Percentiles rank a stretch among this genome's conserved stretches.
Evolutionary conservation across 2,797 vertebrate species (phyloP).

Genomic region (Alfaro cultratus): DNA sequence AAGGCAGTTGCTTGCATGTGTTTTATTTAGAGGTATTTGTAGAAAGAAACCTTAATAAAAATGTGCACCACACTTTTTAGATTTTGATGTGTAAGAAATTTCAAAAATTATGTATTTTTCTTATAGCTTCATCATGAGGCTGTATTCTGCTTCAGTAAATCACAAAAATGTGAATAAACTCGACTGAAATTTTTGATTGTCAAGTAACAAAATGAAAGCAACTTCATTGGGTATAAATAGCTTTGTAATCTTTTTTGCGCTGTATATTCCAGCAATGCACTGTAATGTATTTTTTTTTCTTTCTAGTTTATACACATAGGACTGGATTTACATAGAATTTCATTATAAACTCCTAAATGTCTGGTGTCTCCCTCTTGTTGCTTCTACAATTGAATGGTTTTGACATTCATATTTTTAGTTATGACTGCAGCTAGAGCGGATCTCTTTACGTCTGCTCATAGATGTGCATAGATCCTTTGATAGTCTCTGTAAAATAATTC

Average conservation of each 20-base stretch:
- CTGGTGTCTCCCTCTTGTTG: slow-evolving; percentile 35
- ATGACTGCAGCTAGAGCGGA: slow-evolving; percentile 31
- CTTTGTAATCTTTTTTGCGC: not conserved
- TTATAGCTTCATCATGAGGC: not conserved
- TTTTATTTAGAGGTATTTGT: not conserved
- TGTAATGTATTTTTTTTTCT: not conserved
- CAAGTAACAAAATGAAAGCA: not conserved
- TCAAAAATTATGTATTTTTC: not conserved
- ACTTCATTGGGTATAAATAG: not conserved
- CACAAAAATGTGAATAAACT: not conserved
- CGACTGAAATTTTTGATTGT: not conserved
- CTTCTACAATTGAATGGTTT: slow-evolving; percentile 46
- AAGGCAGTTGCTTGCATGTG: no score
- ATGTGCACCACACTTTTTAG: not conserved
- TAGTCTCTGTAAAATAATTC: slow-evolving; percentile 32
- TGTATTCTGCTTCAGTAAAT: not conserved
- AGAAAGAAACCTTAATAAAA: not conserved
- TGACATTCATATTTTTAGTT: slow-evolving; percentile 58
- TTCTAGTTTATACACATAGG: not conserved
- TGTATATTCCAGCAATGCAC: not conserved
- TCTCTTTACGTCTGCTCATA: slow-evolving; percentile 16
- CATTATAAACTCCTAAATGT: slow-evolving; percentile 45
- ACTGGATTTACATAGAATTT: not conserved
- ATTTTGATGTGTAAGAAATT: not conserved
- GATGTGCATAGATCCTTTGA: slow-evolving; percentile 42